Percentiles rank a stretch among this genome's conserved stretches.
Evolutionary conservation across 2,113 vertebrate species (phyloP).

Genomic region (Psettodes erumei): DNA sequence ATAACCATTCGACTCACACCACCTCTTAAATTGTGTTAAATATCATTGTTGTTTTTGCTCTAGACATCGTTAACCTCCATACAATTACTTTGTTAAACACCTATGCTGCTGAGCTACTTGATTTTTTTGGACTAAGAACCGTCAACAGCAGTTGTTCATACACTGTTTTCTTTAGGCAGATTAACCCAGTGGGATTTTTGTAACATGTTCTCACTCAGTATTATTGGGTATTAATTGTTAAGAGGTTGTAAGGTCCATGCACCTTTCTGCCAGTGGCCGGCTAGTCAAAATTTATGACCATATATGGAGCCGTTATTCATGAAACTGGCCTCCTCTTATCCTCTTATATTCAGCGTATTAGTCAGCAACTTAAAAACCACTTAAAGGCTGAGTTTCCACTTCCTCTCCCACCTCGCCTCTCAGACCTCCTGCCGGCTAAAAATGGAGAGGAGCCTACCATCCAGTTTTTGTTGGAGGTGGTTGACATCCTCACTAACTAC

Average conservation of each 20-base stretch:
- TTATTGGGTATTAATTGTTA: not conserved
- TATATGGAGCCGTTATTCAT: not conserved
- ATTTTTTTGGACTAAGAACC: too few relatives aligned
- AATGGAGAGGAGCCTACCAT: slow-evolving; percentile 97
- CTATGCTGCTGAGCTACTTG: too few relatives aligned
- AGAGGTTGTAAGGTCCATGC: not conserved
- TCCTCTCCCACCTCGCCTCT: accelerated
- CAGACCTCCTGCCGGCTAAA: slow-evolving; percentile 96
- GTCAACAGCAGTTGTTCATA: too few relatives aligned
- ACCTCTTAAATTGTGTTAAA: too few relatives aligned
- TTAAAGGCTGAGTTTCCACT: not conserved
- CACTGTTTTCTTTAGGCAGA: not conserved
- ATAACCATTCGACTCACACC: too few relatives aligned
- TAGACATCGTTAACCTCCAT: too few relatives aligned
- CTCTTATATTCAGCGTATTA: too few relatives aligned
- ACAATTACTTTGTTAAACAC: too few relatives aligned
- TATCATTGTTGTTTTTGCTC: too few relatives aligned
- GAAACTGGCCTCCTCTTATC: not conserved
- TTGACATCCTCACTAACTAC: slow-evolving; percentile 97
- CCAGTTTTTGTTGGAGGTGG: slow-evolving; percentile 95
- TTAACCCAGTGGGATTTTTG: not conserved
- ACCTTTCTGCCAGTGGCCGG: not conserved
- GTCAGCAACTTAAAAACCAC: not conserved
- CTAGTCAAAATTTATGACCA: not conserved
- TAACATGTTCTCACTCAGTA: not conserved